Evolutionary conservation across 2,797 vertebrate species (phyloP), one percentile per base, ranked within the genome.

Genomic region (Trachops cirrhosus): DNA sequence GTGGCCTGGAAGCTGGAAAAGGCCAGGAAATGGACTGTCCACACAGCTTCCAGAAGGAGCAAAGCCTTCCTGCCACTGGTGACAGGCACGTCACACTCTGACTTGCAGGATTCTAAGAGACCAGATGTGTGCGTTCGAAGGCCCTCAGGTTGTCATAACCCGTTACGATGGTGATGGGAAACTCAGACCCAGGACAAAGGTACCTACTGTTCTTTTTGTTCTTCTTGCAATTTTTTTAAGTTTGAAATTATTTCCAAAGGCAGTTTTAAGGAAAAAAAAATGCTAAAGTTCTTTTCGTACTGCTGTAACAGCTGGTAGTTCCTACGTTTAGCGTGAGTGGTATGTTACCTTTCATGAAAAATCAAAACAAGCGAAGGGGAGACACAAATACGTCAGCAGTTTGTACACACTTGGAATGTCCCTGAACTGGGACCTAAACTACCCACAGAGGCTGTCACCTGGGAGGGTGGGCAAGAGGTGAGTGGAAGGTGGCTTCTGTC

Each of bases 261-360:
- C 21, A 73, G 22, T 24, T 70, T 79, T 32, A 59, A 18, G 73
- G 18, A 1, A 19, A 24, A 75, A 44, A 21, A 79, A 18, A 59
- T 0, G 5, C 7, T 19, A 1, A 18, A 67, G 57, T 57, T 64
- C 24, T 80, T 26, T 71, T 57, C 7, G 22, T 19, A 86, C 54
- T 46, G 32, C 39, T 52, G n/a, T 10, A 41, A 57, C 1, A n/a
- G 4, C 18, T 11, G 24, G 32, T 39, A 64, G 24, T 67, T 44
- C 50, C 32, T 29, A 32, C 9, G 6, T 44, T 37, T 29, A 29
- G 24, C 2, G 0, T 32, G 22, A 37, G 11, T 0, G 0, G 24
- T 37, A 62, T 0, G 0, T 41, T 9, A 62, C 5, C 19, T 87
- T 64, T 87, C 22, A 87, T 0, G 2, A 6, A 52, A 34, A 86